Evolutionary conservation across 2,888 invertebrate genomes (phyloP), one percentile per base, ranked within the genome.

Genomic region (Magallana nippona): DNA sequence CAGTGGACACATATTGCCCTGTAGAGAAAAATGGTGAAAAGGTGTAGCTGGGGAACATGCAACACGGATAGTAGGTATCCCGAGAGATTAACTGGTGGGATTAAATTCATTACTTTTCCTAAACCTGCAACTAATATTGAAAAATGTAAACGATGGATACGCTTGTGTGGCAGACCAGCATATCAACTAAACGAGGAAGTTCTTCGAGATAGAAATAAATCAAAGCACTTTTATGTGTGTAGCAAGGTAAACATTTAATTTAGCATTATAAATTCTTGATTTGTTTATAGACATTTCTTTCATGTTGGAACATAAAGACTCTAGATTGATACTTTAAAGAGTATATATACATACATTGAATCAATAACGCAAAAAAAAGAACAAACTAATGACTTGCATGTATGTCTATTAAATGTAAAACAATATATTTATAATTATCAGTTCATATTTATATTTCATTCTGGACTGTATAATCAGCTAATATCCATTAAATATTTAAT

Each of bases 1-100:
- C 27, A 27, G 27, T 2, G 27, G 27, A 27, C 27, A 2, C 2
- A 27, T 27, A 2, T 27, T 27, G 27, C 27, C 27, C 27, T 27
- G 27, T 27, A 27, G 27, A 27, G 58, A 11, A 58, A 58, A 62
- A 78, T 78, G 22, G 78, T 78, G 55, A 22, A 78, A n/a, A 32
- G 78, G n/a, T 78, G 78, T n/a, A 78, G 78, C 13, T 78, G 78
- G 78, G 78, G 78, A 2, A 78, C 78, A 27, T 78, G 78, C 44
- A 78, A 78, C 55, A 78, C 78, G n/a, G 78, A 78, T 15, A 78
- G 44, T 19, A 78, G 78, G 32, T 78, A 55, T 78, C 78, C 78
- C 22, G 78, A 78, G 44, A 44, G 78, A 55, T 19, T 78, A 55
- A 78, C 15, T 3, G 78, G 78, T 27, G 32, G 78, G 44, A n/a